Evolutionary conservation across 2,888 invertebrate species (phyloP).

Genomic region (Latheticus oryzae): DNA sequence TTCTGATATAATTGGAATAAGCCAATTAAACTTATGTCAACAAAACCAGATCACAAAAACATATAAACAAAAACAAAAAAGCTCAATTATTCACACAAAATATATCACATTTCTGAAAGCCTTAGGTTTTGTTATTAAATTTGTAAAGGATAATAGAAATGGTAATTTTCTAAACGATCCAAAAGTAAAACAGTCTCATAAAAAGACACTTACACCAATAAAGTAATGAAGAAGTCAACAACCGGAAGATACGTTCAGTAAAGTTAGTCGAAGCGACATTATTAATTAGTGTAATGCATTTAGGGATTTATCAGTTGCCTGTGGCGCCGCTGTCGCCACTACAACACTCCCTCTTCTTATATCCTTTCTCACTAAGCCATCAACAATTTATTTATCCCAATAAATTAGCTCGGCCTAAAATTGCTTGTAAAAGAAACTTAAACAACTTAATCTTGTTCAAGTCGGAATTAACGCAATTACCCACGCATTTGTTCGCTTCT

Average conservation of each 20-base stretch:
- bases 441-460: conserved; percentile 45
- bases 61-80: no score
- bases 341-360: conserved; percentile 30
- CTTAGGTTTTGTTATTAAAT: no score
- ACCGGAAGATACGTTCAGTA: conserved; percentile 37
- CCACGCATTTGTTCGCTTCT: conserved; percentile 31
- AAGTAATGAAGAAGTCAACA: conserved; percentile 40
- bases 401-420: conserved; percentile 43
- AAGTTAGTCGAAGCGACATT: conserved; percentile 43
- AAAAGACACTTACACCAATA: conserved; percentile 3
- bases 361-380: conserved; percentile 12
- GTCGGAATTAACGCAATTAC: conserved; percentile 42
- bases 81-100: no score
- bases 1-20: no score
- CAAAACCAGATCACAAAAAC: neutral
- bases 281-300: conserved; percentile 53
- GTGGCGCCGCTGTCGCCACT: conserved; percentile 39
- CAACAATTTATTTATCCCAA: conserved; percentile 43
- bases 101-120: no score
- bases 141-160: no score
- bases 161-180: no score
- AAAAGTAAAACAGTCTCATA: neutral
- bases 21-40: neutral
- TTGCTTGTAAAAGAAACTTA: conserved; percentile 42
- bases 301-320: conserved; percentile 49